phyloP scores from a whole-genome alignment of 2,888 invertebrate genomes.

The Lithosia quadra region DNA sequence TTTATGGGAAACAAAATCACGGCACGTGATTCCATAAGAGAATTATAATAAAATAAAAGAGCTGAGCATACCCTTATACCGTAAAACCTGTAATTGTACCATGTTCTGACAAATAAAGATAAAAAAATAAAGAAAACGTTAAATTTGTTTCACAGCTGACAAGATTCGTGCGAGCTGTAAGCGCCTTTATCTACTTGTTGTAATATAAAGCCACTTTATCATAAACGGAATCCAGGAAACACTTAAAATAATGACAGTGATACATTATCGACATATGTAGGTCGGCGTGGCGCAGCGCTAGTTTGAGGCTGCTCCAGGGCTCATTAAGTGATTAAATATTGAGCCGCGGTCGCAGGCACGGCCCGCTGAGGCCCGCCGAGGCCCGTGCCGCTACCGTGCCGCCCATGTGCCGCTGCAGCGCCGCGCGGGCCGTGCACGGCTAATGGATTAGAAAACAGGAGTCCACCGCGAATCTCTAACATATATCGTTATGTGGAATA shows the following conservation, averaged over 20 bases:
- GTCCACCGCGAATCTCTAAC: not conserved
- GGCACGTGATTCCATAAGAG: too few relatives aligned
- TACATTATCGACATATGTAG: conserved; percentile 24
- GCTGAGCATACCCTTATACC: too few relatives aligned
- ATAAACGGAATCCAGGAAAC: not conserved
- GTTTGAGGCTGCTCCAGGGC: conserved; percentile 27
- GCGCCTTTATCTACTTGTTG: not conserved
- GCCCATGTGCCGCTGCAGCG: too few relatives aligned
- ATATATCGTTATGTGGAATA: not conserved
- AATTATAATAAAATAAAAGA: too few relatives aligned
- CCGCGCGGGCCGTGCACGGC: conserved; percentile 14
- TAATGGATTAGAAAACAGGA: conserved; percentile 52
- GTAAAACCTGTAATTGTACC: too few relatives aligned
- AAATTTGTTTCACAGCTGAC: not conserved
- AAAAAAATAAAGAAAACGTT: not conserved
- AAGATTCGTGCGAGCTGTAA: not conserved
- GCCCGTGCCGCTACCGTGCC: not conserved
- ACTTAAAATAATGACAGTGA: conserved; percentile 33
- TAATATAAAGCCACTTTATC: not conserved
- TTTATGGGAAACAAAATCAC: not conserved
- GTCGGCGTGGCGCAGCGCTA: conserved; percentile 18
- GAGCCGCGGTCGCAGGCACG: conserved; percentile 28
- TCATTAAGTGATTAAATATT: conserved; percentile 54
- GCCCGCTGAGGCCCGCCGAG: conserved; percentile 15
- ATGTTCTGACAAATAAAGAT: too few relatives aligned